Evolutionary conservation across 1,140 invertebrate genomes (phyloP).

Genomic region (Tetramorium alpestre): DNA sequence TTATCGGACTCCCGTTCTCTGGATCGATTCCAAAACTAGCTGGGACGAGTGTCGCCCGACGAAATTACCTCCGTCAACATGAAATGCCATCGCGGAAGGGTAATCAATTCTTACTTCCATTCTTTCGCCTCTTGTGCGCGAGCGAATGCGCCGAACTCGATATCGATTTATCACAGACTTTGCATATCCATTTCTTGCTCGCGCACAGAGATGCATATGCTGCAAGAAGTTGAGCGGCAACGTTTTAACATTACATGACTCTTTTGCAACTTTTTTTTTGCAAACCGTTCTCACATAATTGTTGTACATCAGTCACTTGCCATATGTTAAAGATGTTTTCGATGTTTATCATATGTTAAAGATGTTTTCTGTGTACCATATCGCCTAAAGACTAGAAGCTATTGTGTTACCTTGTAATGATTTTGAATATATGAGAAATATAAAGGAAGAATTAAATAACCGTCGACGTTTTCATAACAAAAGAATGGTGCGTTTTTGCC

Average conservation of each 20-base stretch:
- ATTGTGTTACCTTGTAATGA: background rate
- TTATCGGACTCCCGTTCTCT: conserved; percentile 76
- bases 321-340: background rate
- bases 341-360: background rate
- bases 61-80: conserved; percentile 76
- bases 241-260: background rate
- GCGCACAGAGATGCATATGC: background rate
- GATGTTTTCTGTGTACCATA: background rate
- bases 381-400: background rate
- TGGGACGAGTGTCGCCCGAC: conserved; percentile 77
- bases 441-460: conserved; percentile 38
- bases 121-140: background rate
- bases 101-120: conserved; percentile 48
- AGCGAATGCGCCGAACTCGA: background rate
- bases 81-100: conserved; percentile 69
- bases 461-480: conserved; percentile 37
- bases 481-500: background rate
- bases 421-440: background rate
- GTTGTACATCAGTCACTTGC: background rate
- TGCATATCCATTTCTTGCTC: conserved; percentile 28
- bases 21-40: conserved; percentile 78
- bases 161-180: conserved; percentile 36
- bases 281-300: conserved; percentile 6
- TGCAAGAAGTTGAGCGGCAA: conserved; percentile 15
- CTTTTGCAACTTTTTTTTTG: background rate